phyloP scores from a whole-genome alignment of 2,797 vertebrate genomes.

The Neomorphus geoffroyi region DNA sequence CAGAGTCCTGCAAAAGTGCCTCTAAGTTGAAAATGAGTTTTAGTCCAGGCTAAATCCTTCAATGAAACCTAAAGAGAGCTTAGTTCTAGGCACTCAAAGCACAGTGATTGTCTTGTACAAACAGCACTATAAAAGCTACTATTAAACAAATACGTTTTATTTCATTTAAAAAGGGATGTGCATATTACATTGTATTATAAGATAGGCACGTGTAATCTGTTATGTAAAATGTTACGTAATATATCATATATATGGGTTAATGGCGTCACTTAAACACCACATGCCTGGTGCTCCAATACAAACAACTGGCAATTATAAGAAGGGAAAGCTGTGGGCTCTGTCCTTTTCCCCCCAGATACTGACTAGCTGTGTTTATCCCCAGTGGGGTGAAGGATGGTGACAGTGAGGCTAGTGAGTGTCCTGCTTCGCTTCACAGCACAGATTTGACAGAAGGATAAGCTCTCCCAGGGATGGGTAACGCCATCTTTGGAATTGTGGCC shows the following conservation, averaged over 20 bases:
- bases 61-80: not conserved
- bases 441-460: not conserved
- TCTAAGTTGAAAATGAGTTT: not conserved
- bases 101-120: not conserved
- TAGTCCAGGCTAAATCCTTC: not conserved
- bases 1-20: not conserved
- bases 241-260: not conserved
- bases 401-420: not conserved
- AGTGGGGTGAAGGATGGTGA: not conserved
- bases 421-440: not conserved
- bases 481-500: not conserved
- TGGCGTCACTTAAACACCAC: fast-evolving
- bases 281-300: not conserved
- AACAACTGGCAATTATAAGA: not conserved
- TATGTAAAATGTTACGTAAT: not conserved
- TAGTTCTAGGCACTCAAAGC: not conserved
- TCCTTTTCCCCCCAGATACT: not conserved
- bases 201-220: not conserved
- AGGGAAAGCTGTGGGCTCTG: not conserved
- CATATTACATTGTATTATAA: not conserved
- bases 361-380: not conserved
- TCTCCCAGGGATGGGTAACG: not conserved
- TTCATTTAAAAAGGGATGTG: not conserved
- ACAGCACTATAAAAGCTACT: not conserved
- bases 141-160: not conserved